These are phyloP conservation scores for Anser cygnoides DNA, from an alignment of 2,113 vertebrate species.

Conservation along the genomic window DNA sequence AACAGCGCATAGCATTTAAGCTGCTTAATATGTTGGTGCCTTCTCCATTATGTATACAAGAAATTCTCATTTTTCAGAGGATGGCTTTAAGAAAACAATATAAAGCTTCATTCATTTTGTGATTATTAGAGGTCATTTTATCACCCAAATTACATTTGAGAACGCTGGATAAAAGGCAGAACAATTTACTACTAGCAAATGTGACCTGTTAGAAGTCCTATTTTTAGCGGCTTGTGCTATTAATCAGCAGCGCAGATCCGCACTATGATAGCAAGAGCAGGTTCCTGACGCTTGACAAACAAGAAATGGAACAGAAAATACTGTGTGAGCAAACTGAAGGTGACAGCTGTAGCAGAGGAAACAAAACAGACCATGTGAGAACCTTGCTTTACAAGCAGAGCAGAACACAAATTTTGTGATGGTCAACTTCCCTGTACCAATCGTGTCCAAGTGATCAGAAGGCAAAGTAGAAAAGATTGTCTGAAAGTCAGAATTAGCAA, in stretches of 20 bases:
- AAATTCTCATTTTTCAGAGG: not conserved
- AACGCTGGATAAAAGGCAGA: not conserved
- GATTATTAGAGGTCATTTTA: not conserved
- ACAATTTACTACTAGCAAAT: not conserved
- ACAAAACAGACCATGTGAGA: not conserved
- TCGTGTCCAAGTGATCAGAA: not conserved
- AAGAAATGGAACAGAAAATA: constrained; percentile 23
- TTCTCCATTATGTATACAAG: not conserved
- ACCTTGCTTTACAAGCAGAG: not conserved
- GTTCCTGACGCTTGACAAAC: not conserved
- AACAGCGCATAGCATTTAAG: not conserved
- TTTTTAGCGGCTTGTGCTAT: constrained; percentile 13
- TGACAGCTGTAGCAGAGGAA: not conserved
- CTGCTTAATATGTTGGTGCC: not conserved
- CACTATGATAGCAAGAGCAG: not conserved
- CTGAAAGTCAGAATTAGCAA: not conserved
- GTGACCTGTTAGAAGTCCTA: not conserved
- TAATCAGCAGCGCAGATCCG: not conserved
- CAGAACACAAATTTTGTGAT: not conserved
- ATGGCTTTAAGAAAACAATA: not conserved
- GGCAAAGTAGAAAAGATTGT: not conserved
- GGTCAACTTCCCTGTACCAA: not conserved
- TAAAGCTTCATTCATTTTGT: not conserved
- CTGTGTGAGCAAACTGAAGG: not conserved
- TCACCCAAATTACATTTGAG: not conserved